Evolutionary conservation across 2,888 invertebrate genomes (phyloP), one percentile per base, ranked within the genome.

Genomic region (Orthonevra nobilis): DNA sequence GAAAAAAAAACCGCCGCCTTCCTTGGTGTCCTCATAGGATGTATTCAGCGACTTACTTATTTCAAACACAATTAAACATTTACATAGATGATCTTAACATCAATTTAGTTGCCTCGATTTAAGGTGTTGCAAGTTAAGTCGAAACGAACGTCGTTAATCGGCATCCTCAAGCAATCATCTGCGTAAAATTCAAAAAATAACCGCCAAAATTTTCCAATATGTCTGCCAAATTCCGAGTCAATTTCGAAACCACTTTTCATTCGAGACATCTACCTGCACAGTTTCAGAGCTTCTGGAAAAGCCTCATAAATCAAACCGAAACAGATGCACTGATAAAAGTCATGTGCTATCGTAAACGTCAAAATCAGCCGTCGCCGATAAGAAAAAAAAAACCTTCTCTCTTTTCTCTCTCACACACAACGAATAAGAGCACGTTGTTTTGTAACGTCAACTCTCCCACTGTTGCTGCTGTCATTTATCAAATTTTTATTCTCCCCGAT

Each of bases 291-390:
- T 10, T 4, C 34, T 50, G 30, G 12, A 20, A 32, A 0, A 4
- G 19, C 32, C n/a, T 3, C 10, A n/a, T 10, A 32, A 32, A 5
- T 34, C 26, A 61, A 69, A 69, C 69, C 36, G 6, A n/a, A 58
- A 10, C 2, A 52, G 10, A 64, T 10, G 0, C 1, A 0, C 19
- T 2, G 15, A 44, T 46, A 46, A 70, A 64, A 0, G 19, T 26
- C 19, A 54, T 0, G 1, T 9, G 2, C 38, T 26, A 74, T 46
- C 17, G 30, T 28, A 44, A 77, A 72, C 32, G 77, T 66, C 77
- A 77, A 66, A 75, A 58, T 28, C 77, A 72, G 20, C 72, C 77
- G 6, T 30, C 17, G 3, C 72, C 72, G 70, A 72, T 72, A 30
- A 19, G 12, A 2, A 6, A 20, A n/a, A 14, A 19, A 3, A 14